phyloP scores from a whole-genome alignment of 2,797 vertebrate genomes.

The Lithobates pipiens region DNA sequence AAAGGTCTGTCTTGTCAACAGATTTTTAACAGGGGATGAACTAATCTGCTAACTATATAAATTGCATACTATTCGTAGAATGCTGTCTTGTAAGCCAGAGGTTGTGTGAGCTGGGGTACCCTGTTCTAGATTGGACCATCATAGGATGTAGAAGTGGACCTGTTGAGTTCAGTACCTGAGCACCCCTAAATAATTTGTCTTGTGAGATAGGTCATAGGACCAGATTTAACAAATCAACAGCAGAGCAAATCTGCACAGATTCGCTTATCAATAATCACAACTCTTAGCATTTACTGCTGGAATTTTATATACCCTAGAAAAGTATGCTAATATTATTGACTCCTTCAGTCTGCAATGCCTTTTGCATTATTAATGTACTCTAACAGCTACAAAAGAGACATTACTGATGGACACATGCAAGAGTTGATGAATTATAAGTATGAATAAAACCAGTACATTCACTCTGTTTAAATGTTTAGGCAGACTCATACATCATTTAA shows the following conservation, averaged over 20 bases:
- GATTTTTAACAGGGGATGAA: too few species aligned
- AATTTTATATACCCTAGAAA: not conserved
- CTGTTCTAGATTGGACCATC: not conserved
- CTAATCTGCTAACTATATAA: too few species aligned
- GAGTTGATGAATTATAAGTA: conserved; percentile 22
- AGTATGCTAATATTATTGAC: not conserved
- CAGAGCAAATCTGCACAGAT: not conserved
- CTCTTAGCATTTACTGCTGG: not conserved
- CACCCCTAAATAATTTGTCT: not conserved
- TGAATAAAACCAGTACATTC: conserved; percentile 20
- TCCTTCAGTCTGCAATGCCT: not conserved
- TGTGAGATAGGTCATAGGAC: not conserved
- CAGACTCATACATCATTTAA: conserved; percentile 29
- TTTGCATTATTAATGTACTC: not conserved
- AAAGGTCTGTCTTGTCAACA: too few species aligned
- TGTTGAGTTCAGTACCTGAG: not conserved
- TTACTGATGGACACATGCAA: conserved; percentile 20
- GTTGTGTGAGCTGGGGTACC: too few species aligned
- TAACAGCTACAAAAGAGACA: not conserved
- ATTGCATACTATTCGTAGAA: too few species aligned
- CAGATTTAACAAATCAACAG: not conserved
- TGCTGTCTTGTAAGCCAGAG: too few species aligned
- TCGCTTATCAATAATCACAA: not conserved
- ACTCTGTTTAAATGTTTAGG: conserved; percentile 20
- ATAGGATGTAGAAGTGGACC: not conserved